Evolutionary conservation across 2,888 invertebrate genomes (phyloP).

Genomic region (Pandemis corylana): DNA sequence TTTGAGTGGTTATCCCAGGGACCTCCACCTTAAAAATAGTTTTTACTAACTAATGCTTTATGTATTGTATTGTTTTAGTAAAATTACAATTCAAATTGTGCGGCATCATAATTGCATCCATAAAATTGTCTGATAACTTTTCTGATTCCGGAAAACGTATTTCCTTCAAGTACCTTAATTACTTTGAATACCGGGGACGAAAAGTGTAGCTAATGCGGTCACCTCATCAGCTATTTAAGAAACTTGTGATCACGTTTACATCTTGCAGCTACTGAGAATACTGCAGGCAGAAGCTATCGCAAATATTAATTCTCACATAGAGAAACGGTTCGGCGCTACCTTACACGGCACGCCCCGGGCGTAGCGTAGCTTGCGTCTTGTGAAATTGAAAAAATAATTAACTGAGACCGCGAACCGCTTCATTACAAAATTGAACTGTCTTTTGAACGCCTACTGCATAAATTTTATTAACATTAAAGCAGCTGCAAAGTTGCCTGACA

Average conservation of each 20-base stretch:
- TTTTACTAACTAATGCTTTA: too few relatives aligned
- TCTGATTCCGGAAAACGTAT: too few relatives aligned
- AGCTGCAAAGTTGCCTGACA: slow-evolving; percentile 46
- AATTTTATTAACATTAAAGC: slow-evolving; percentile 52
- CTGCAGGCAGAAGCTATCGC: slow-evolving; percentile 51
- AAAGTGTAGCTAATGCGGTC: too few relatives aligned
- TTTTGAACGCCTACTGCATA: slow-evolving; percentile 66
- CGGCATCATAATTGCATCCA: too few relatives aligned
- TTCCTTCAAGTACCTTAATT: too few relatives aligned
- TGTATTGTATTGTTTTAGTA: too few relatives aligned
- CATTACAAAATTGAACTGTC: slow-evolving; percentile 73
- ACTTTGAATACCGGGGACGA: too few relatives aligned
- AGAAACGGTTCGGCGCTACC: slow-evolving; percentile 54
- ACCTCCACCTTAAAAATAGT: too few relatives aligned
- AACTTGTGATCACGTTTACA: neutral
- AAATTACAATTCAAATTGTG: too few relatives aligned
- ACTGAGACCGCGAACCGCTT: slow-evolving; percentile 65
- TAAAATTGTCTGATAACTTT: too few relatives aligned
- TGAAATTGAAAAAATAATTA: slow-evolving; percentile 80
- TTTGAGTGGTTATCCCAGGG: too few relatives aligned
- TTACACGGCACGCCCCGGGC: slow-evolving; percentile 43
- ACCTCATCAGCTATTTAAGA: neutral
- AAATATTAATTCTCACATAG: slow-evolving; percentile 57
- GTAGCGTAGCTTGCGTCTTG: slow-evolving; percentile 60
- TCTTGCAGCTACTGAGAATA: neutral